phyloP scores from a whole-genome alignment of 2,797 vertebrate genomes.

The Anomalospiza imberbis region DNA sequence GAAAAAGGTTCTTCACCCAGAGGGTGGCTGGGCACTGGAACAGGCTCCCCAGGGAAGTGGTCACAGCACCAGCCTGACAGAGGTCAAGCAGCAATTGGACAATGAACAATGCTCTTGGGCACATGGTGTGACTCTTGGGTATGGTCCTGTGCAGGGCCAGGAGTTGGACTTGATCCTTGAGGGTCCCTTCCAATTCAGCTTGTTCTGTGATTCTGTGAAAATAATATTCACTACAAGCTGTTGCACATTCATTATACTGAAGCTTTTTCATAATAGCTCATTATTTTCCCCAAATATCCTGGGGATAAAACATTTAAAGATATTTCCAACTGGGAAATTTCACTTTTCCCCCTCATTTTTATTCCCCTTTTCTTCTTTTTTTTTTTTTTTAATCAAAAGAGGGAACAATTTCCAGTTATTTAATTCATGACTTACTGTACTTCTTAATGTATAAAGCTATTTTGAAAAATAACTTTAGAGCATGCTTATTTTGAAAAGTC shows the following conservation, averaged over 20 bases:
- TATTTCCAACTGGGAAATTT: background rate
- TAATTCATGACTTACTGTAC: background rate
- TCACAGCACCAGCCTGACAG: background rate
- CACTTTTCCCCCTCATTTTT: accelerated
- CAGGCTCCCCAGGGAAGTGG: background rate
- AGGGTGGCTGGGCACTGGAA: background rate
- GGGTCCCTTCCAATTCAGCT: background rate
- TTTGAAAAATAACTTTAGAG: conserved; percentile 9
- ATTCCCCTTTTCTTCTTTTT: background rate
- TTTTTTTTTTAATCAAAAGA: background rate
- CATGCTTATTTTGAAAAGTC: background rate
- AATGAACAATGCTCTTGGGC: background rate
- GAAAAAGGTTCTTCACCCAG: background rate
- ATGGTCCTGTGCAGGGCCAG: background rate
- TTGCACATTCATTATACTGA: background rate
- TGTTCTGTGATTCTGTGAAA: background rate
- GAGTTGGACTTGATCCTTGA: background rate
- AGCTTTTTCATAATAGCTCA: background rate
- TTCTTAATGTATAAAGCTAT: background rate
- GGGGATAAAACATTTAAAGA: background rate
- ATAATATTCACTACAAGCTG: background rate
- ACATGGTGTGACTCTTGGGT: background rate
- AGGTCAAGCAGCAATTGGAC: background rate
- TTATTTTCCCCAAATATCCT: background rate
- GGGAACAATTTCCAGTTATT: background rate